Conservation (phyloP, 2,797 vertebrate species). For the Brachyalestes nurse region DNA sequence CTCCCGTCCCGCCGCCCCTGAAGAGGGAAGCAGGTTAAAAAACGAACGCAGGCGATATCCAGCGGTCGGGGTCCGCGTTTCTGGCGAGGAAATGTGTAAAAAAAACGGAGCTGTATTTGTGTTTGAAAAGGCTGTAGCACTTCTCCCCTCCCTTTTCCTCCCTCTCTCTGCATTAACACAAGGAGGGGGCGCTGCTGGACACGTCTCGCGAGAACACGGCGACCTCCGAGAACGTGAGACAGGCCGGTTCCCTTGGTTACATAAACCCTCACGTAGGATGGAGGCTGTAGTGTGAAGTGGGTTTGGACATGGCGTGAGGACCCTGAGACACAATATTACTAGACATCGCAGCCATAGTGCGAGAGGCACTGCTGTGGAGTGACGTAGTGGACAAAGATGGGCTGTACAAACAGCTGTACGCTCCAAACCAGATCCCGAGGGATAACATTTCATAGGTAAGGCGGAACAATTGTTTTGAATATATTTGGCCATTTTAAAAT, state of each 20-base stretch:
- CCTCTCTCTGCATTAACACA: conserved; percentile 66
- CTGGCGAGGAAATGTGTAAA: conserved; percentile 41
- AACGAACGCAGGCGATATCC: conserved; percentile 11
- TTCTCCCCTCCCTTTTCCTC: conserved; percentile 73
- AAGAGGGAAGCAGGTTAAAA: conserved; percentile 44
- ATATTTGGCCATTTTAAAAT: too few relatives aligned
- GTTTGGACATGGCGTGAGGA: too few relatives aligned
- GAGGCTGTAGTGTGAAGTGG: background rate
- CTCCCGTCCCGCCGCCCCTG: conserved; percentile 48
- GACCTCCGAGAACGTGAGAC: conserved; percentile 34
- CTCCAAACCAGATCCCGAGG: too few relatives aligned
- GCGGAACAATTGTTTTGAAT: too few relatives aligned
- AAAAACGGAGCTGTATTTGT: conserved; percentile 64
- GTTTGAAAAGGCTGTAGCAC: conserved; percentile 72
- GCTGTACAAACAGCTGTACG: too few relatives aligned
- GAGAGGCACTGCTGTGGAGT: too few relatives aligned
- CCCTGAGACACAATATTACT: too few relatives aligned
- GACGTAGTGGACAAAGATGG: too few relatives aligned
- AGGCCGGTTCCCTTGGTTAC: conserved; percentile 59
- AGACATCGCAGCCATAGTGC: too few relatives aligned
- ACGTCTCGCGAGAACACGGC: conserved; percentile 75
- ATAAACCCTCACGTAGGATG: conserved; percentile 30
- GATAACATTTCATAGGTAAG: too few relatives aligned
- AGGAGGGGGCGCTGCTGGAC: conserved; percentile 75
- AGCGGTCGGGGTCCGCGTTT: conserved; percentile 29